Conservation (phyloP, 1,140 invertebrate species). For the Drosophila santomea region DNA sequence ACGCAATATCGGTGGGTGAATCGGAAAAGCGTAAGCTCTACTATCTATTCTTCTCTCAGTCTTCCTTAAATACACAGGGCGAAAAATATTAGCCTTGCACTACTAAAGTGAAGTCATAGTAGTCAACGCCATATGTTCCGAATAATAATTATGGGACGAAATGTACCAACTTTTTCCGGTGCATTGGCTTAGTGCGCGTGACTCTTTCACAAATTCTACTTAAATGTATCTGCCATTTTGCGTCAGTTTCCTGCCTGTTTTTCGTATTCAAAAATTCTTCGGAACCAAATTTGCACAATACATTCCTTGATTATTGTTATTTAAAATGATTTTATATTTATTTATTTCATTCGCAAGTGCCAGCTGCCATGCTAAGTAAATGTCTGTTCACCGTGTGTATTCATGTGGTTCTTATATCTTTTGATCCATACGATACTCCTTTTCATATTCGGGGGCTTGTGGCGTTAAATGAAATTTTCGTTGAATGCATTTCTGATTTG, state of each 20-base stretch:
- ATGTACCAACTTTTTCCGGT: neutral
- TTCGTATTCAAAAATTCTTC: slow-evolving; percentile 6
- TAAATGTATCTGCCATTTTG: neutral
- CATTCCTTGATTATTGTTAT: slow-evolving; percentile 53
- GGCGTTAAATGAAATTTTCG: slow-evolving; percentile 42
- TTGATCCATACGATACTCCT: slow-evolving; percentile 27
- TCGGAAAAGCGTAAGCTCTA: slow-evolving; percentile 1
- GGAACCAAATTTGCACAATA: slow-evolving; percentile 33
- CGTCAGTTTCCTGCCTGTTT: slow-evolving; percentile 15
- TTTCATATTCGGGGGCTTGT: slow-evolving; percentile 24
- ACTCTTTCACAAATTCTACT: neutral
- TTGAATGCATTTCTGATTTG: slow-evolving; percentile 63
- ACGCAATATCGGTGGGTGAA: slow-evolving; percentile 39
- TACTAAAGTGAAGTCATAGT: neutral
- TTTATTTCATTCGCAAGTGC: slow-evolving; percentile 32
- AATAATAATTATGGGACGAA: neutral
- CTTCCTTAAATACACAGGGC: neutral
- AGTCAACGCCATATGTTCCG: too few relatives aligned
- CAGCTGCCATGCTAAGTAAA: slow-evolving; percentile 37
- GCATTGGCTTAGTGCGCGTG: neutral
- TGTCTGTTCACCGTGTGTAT: slow-evolving; percentile 22
- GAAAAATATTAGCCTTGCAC: neutral
- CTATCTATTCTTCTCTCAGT: neutral
- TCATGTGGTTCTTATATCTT: slow-evolving; percentile 34
- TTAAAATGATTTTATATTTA: slow-evolving; percentile 53